Evolutionary conservation across 2,888 invertebrate genomes (phyloP).

Genomic region (Lochmaea capreae): DNA sequence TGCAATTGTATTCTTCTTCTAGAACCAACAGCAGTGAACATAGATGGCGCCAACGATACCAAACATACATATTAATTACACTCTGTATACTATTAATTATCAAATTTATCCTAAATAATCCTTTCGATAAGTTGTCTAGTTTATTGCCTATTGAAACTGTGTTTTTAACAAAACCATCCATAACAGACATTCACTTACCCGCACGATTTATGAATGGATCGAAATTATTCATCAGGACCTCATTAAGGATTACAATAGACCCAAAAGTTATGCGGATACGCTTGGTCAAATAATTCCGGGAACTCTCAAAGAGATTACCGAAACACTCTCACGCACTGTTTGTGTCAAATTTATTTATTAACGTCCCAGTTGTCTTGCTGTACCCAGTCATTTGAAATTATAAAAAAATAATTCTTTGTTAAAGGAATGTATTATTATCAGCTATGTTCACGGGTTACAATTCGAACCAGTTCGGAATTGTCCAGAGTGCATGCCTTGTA

Average conservation of each 20-base stretch:
- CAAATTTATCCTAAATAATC: no score
- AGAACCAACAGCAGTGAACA: no score
- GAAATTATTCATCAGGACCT: slow-evolving; percentile 31
- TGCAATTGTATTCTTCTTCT: no score
- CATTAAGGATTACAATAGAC: slow-evolving; percentile 29
- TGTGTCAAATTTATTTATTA: slow-evolving; percentile 4
- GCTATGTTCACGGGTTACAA: no score
- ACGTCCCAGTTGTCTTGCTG: background rate
- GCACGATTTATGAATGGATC: slow-evolving; percentile 27
- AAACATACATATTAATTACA: no score
- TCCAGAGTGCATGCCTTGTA: no score
- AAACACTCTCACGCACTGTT: slow-evolving; percentile 12
- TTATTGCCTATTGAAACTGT: no score
- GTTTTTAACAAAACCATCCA: background rate
- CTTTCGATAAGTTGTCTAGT: no score
- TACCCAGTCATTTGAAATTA: background rate
- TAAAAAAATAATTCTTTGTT: background rate
- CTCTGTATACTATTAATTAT: no score
- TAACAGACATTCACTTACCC: slow-evolving; percentile 26
- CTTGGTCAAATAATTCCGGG: slow-evolving; percentile 26
- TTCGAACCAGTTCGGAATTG: no score
- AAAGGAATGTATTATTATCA: no score
- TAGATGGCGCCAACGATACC: no score
- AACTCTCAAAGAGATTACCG: slow-evolving; percentile 26
- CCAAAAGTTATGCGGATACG: slow-evolving; percentile 28